Conservation (phyloP, 2,888 invertebrate species). For the Ophion ventricosus region DNA sequence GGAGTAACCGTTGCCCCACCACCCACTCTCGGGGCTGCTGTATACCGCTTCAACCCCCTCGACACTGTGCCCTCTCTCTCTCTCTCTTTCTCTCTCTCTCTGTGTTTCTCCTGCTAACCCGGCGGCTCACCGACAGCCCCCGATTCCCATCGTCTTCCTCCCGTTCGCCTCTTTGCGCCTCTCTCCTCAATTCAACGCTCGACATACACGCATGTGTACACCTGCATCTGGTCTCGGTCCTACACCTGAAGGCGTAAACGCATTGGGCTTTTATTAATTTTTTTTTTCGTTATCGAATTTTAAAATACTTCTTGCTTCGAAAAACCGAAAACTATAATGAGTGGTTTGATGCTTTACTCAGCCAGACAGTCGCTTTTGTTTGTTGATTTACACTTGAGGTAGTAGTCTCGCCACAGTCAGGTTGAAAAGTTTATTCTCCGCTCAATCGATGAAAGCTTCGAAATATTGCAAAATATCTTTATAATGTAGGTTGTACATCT, state of each 20-base stretch:
- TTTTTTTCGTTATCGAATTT: no score
- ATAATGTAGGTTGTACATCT: no score
- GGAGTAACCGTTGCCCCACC: constrained; percentile 73
- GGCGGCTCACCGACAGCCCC: constrained; percentile 26
- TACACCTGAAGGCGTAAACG: background rate
- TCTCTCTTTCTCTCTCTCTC: constrained; percentile 13
- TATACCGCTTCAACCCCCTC: constrained; percentile 55
- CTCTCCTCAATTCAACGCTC: constrained; percentile 26
- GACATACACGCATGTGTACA: constrained; percentile 50
- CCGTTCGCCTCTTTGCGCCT: constrained; percentile 17
- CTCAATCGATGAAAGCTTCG: no score
- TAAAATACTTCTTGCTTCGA: no score
- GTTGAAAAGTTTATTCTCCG: no score
- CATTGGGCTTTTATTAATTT: no score
- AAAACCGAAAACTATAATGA: no score
- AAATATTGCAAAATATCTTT: no score
- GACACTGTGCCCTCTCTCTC: constrained; percentile 7
- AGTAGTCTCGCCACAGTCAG: no score
- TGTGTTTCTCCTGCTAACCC: background rate
- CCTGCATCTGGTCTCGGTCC: constrained; percentile 31
- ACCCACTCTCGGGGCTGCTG: constrained; percentile 45
- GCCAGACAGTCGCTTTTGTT: no score
- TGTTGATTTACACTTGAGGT: no score
- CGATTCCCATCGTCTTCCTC: constrained; percentile 51
- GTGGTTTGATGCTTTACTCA: no score